Evolutionary conservation across 2,113 vertebrate species (phyloP).

Genomic region (Anolis carolinensis): DNA sequence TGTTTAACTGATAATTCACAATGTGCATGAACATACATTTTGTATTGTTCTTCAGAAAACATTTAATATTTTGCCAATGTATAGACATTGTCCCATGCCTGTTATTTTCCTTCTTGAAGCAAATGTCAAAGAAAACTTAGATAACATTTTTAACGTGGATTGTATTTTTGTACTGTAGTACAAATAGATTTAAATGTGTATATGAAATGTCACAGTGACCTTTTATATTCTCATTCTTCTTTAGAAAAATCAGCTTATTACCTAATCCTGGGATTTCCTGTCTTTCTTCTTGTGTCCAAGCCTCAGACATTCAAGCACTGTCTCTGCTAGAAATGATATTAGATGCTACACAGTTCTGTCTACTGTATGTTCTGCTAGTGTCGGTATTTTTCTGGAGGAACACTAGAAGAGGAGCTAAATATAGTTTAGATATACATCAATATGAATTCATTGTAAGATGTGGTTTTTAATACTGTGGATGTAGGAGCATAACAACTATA

Average conservation of each 20-base stretch:
- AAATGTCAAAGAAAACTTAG: conserved; percentile 17
- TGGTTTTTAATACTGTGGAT: too few species aligned
- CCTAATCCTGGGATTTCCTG: not conserved
- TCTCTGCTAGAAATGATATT: not conserved
- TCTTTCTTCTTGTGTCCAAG: not conserved
- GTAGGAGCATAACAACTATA: too few species aligned
- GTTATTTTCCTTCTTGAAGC: not conserved
- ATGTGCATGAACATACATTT: not conserved
- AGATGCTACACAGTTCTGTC: not conserved
- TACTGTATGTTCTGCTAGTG: not conserved
- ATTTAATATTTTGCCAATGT: conserved; percentile 8
- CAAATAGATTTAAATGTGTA: conserved; percentile 18
- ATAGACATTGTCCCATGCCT: not conserved
- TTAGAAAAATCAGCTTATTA: not conserved
- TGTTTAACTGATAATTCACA: not conserved
- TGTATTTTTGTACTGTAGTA: not conserved
- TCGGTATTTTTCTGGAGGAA: not conserved
- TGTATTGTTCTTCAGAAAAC: not conserved
- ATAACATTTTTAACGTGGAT: not conserved
- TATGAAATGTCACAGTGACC: conserved; percentile 14
- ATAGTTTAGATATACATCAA: too few species aligned
- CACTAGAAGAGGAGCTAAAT: not conserved
- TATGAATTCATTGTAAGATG: not conserved
- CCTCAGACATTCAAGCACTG: not conserved
- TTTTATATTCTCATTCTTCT: not conserved